Percentiles rank a stretch among this genome's conserved stretches.
Evolutionary conservation across 2,113 vertebrate species (phyloP).

Genomic region (Poeciliopsis turrubarensis): DNA sequence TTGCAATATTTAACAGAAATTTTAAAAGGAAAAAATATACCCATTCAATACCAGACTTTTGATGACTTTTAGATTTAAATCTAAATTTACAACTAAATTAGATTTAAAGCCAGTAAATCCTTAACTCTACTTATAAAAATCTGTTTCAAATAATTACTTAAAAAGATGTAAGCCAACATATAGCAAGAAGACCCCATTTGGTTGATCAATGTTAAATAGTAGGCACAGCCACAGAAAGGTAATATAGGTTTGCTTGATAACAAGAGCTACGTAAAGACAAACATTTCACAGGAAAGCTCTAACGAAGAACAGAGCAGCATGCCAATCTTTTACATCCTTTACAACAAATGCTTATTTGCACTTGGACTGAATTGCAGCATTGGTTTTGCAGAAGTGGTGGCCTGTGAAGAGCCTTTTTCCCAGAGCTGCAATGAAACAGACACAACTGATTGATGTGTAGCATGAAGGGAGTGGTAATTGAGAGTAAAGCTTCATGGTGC

Average conservation of each 20-base stretch:
- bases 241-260: not conserved
- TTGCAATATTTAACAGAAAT: too few species aligned
- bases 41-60: too few species aligned
- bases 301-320: conserved; percentile 27
- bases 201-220: not conserved
- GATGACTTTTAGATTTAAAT: too few species aligned
- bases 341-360: conserved; percentile 33
- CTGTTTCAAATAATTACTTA: too few species aligned
- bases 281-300: conserved; percentile 26
- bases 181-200: not conserved
- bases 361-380: conserved; percentile 24
- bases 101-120: too few species aligned
- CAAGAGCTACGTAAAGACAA: conserved; percentile 17
- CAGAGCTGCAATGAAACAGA: conserved; percentile 72
- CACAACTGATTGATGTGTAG: conserved; percentile 75
- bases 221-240: not conserved
- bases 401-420: conserved; percentile 30
- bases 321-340: conserved; percentile 25
- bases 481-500: conserved; percentile 79
- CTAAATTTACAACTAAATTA: too few species aligned
- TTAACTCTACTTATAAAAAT: too few species aligned
- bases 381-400: conserved; percentile 48
- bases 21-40: too few species aligned
- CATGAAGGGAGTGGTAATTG: conserved; percentile 81
- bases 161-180: not conserved